phyloP scores from a whole-genome alignment of 2,113 vertebrate genomes.

The Aphelocoma coerulescens region DNA sequence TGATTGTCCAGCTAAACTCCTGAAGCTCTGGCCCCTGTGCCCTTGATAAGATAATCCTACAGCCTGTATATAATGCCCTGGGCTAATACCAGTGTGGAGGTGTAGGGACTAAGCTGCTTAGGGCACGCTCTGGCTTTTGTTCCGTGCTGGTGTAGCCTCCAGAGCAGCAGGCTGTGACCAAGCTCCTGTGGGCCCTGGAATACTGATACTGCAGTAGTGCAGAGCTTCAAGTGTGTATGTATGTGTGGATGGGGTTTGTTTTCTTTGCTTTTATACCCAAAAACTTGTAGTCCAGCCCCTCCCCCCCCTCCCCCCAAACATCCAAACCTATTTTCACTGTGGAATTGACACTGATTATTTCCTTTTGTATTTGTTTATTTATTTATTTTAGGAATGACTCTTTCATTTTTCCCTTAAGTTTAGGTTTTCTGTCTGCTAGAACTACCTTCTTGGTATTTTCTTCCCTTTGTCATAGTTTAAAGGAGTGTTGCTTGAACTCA shows the following conservation, averaged over 20 bases:
- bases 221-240: rapidly evolving
- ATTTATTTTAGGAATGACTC: not conserved
- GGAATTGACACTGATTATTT: not conserved
- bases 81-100: not conserved
- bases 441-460: not conserved
- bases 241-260: rapidly evolving
- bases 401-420: not conserved
- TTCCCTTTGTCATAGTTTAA: not conserved
- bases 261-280: too few species aligned
- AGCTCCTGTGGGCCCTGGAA: not conserved
- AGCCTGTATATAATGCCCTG: not conserved
- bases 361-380: not conserved
- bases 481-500: not conserved
- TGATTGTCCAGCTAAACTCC: not conserved
- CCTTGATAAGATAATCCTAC: not conserved
- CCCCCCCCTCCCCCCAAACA: rapidly evolving
- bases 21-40: not conserved
- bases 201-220: rapidly evolving
- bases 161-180: not conserved
- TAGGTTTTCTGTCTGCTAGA: not conserved
- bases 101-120: not conserved
- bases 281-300: not conserved
- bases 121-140: not conserved
- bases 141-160: too few species aligned
- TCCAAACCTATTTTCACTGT: not conserved